Conservation (phyloP, 2,797 vertebrate genomes). For the Muscicapa comitata region DNA sequence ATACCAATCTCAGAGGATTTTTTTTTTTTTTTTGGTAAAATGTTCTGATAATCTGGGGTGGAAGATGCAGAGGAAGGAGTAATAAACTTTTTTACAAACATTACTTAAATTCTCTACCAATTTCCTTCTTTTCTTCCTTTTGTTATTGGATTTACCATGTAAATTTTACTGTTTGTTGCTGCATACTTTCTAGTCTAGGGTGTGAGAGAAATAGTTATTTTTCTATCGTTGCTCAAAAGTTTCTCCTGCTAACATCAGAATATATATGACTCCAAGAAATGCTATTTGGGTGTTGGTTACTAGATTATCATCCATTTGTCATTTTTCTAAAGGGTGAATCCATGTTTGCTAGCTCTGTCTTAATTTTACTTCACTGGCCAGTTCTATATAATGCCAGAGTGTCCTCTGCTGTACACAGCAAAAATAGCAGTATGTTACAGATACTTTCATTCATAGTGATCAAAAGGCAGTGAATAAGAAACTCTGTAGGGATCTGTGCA, state of each 20-base stretch:
- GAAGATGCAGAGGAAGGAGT: neutral
- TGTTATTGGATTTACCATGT: neutral
- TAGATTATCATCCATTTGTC: neutral
- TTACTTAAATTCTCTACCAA: neutral
- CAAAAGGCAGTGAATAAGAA: neutral
- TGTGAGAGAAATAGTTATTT: neutral
- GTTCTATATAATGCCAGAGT: slow-evolving; percentile 19
- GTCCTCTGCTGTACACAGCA: slow-evolving; percentile 44
- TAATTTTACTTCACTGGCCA: neutral
- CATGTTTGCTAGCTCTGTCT: neutral
- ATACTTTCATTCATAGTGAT: neutral
- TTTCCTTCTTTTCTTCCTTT: neutral
- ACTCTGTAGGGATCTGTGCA: neutral
- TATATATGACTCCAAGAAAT: neutral
- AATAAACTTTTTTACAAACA: neutral
- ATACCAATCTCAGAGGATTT: neutral
- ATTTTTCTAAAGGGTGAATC: neutral
- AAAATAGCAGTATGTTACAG: slow-evolving; percentile 7
- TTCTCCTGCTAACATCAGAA: neutral
- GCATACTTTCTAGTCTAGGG: neutral
- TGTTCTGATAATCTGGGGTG: neutral
- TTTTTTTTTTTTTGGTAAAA: neutral
- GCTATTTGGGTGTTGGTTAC: neutral
- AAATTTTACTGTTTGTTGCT: neutral
- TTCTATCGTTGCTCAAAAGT: neutral